Percentiles rank a stretch among this genome's conserved stretches.
phyloP scores from a whole-genome alignment of 2,797 vertebrate species.

The Hafferia zeledoni region DNA sequence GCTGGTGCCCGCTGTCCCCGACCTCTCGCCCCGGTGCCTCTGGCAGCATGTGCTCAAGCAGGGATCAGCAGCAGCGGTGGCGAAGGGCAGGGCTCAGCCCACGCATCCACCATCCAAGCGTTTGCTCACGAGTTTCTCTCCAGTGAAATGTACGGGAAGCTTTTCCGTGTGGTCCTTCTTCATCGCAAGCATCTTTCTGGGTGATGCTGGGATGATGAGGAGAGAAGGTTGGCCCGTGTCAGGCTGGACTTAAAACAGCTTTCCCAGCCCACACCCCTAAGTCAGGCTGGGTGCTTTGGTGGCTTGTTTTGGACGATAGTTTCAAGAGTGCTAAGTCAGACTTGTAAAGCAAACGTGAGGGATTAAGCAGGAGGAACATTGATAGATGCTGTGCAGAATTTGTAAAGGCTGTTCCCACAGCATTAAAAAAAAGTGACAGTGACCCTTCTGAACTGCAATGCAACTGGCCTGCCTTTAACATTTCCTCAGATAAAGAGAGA shows the following conservation, averaged over 20 bases:
- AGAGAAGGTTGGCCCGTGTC: not conserved
- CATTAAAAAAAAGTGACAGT: not conserved
- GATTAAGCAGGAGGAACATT: not conserved
- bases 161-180: not conserved
- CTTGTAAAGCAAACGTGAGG: not conserved
- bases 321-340: not conserved
- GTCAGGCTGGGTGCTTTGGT: not conserved
- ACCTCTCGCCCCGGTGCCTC: not conserved
- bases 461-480: not conserved
- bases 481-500: not conserved
- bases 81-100: not conserved
- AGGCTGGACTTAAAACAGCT: not conserved
- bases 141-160: rapidly evolving
- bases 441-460: not conserved
- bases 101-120: rapidly evolving
- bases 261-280: not conserved
- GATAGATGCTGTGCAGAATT: not conserved
- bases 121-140: not conserved
- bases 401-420: not conserved
- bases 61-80: not conserved
- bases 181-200: not conserved
- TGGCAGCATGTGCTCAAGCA: not conserved
- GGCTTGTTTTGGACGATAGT: not conserved
- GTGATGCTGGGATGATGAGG: not conserved
- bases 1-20: not conserved